Evolutionary conservation across 2,797 vertebrate species (phyloP), one percentile per base, ranked within the genome.

Genomic region (Coendou prehensilis): DNA sequence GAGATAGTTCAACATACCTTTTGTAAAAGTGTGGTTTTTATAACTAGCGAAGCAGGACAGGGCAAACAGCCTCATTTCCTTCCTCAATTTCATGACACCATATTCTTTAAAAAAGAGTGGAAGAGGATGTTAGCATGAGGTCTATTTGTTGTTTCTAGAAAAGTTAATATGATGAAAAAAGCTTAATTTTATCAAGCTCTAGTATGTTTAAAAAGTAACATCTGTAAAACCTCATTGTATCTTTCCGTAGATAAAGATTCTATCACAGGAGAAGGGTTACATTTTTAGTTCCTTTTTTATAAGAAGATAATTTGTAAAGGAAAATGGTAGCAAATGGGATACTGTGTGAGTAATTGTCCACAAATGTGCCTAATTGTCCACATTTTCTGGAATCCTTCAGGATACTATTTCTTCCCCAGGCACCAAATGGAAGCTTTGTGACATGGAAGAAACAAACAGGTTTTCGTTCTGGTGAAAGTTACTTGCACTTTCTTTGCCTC

Each of bases 261-360:
- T 56, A n/a, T 89, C 50, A 79, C 61, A 82, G 50, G 45, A 89
- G 17, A 78, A 79, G 50, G n/a, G 47, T 73, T 85, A 37, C 37
- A 0, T 59, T 79, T 94, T 71, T 50, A 50, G 45, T 30, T 76
- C 6, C 17, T 87, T 89, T 81, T 88, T 90, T 88, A 93, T 47
- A 81, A 86, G 56, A 88, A 94, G 86, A 85, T 83, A 26, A 95
- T 94, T 92, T 98, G 85, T 96, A 69, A 94, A 57, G 80, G 76
- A 87, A 86, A 93, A 83, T 86, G 57, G 56, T 45, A 83, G 23
- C 14, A 52, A 59, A 81, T 56, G 52, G 56, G 41, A 20, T 63
- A 52, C 37, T 80, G 37, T 56, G 13, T 13, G 69, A 93, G 63
- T 23, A 92, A 88, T n/a, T n/a, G n/a, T n/a, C n/a, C n/a, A n/a